Evolutionary conservation across 2,888 invertebrate species (phyloP), one percentile per base, ranked within the genome.

Genomic region (Dascillus cervinus): DNA sequence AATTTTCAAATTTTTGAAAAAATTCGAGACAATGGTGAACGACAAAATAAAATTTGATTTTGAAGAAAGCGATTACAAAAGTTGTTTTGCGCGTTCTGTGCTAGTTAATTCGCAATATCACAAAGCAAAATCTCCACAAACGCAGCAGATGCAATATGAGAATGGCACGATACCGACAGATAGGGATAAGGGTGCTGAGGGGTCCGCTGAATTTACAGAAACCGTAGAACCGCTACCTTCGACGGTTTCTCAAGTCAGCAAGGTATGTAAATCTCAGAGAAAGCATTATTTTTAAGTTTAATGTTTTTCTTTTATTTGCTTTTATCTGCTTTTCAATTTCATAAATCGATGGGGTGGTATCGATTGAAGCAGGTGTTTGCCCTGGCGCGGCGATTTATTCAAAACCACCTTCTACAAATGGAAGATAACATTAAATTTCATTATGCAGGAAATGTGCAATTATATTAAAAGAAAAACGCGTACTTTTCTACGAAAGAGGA

Each of bases 71-170:
- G 51, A 50, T 42, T 62, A 53, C 44, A 62, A 62, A 43, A 62
- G 64, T 51, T 60, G 56, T 50, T 64, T 64, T 35, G 62, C 64
- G 19, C 57, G 62, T 23, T 61, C 62, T 11, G 50, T 62, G 45
- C 61, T 53, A 14, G 58, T 64, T 34, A 61, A 61, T 52, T 58
- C 60, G 17, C 56, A 58, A 39, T 51, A 53, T 43, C 57, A 54
- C 44, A 48, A 50, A 13, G 11, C 10, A 12, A 21, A 22, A 15
- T 24, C 23, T 3, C 9, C n/a, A n/a, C n/a, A 13, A 20, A 19
- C 23, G 11, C 29, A 21, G 21, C 34, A 28, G 34, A 24, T 34
- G 34, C 29, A 19, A 21, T 10, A 12, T 4, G 9, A 10, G 13
- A 13, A n/a, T 14, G 21, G 14, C 17, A 20, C 11, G 24, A 11